These are phyloP conservation scores for Heterocephalus glaber DNA, from an alignment of 2,113 vertebrate genomes.

Conservation along the genomic window DNA sequence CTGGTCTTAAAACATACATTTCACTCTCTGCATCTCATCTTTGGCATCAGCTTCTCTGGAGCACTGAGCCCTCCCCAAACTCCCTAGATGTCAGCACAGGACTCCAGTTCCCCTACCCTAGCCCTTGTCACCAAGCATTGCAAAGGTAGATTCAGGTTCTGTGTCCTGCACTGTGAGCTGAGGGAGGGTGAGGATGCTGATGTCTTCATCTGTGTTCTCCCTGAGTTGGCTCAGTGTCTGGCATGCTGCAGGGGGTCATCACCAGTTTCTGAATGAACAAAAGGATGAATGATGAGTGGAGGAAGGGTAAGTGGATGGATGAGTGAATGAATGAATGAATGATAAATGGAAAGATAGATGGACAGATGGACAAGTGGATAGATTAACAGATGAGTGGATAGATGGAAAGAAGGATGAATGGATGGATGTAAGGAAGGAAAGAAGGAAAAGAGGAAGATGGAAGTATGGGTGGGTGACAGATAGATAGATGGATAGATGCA, in stretches of 20 bases:
- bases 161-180: neutral
- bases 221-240: neutral
- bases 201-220: neutral
- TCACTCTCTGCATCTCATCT: neutral
- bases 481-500: too few species aligned
- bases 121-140: too few species aligned
- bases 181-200: neutral
- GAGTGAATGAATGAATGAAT: neutral
- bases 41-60: fast-evolving
- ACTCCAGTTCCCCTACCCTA: neutral
- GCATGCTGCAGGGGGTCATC: too few species aligned
- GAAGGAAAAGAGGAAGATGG: neutral
- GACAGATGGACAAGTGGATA: neutral
- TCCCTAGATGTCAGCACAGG: neutral
- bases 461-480: neutral
- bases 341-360: neutral
- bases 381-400: neutral
- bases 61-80: neutral
- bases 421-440: neutral
- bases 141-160: neutral
- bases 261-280: neutral
- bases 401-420: too few species aligned
- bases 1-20: neutral
- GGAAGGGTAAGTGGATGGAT: neutral
- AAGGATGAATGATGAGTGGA: neutral